phyloP scores from a whole-genome alignment of 2,113 vertebrate genomes.

The Phylloscopus whistleri region DNA sequence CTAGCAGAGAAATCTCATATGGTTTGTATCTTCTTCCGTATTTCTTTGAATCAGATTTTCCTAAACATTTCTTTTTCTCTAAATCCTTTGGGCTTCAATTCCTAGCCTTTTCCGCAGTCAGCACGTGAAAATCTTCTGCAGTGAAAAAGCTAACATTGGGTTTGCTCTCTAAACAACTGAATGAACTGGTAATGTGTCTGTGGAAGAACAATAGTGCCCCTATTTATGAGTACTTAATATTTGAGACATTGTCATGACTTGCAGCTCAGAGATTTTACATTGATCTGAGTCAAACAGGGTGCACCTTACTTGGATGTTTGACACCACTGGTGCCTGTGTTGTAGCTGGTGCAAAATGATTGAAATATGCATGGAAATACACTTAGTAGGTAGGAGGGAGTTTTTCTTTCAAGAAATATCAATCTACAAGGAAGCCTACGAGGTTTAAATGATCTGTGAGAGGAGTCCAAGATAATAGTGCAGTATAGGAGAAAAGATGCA shows the following conservation, averaged over 20 bases:
- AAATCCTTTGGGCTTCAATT: not conserved
- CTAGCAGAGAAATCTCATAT: not conserved
- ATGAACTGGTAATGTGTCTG: not conserved
- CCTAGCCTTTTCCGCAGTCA: not conserved
- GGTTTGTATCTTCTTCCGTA: not conserved
- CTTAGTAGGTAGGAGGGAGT: not conserved
- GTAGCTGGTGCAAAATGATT: not conserved
- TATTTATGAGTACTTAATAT: not conserved
- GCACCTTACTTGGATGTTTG: not conserved
- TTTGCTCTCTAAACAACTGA: not conserved
- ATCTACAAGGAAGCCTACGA: not conserved
- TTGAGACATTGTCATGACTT: not conserved
- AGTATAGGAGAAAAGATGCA: not conserved
- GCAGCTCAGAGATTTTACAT: not conserved
- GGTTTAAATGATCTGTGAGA: not conserved
- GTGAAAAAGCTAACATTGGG: not conserved
- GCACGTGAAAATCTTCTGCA: not conserved
- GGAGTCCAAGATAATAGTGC: not conserved
- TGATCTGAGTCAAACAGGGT: not conserved
- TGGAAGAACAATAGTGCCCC: not conserved
- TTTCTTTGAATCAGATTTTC: not conserved
- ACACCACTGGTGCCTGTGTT: not conserved
- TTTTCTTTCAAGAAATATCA: not conserved
- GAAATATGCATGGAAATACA: not conserved
- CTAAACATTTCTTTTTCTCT: not conserved